Conservation (phyloP, 2,113 vertebrate genomes). For the Melanostigma gelatinosum region DNA sequence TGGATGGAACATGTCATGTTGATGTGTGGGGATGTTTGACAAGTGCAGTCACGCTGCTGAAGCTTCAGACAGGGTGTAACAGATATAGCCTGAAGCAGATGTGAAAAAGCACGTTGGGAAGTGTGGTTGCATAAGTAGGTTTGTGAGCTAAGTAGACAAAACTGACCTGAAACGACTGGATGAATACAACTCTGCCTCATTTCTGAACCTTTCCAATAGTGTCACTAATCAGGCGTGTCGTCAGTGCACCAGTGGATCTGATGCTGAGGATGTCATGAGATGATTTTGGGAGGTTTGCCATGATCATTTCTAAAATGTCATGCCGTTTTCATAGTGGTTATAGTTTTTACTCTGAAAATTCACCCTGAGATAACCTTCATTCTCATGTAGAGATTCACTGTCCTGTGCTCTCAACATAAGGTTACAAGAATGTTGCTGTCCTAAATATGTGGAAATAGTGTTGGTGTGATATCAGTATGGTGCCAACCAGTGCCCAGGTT, state of each 20-base stretch:
- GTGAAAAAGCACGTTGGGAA: constrained; percentile 9
- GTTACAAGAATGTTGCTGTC: not conserved
- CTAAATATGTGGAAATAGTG: not conserved
- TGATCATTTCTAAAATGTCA: not conserved
- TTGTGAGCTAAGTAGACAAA: constrained; percentile 33
- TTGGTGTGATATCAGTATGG: not conserved
- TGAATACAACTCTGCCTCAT: not conserved
- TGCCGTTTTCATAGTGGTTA: not conserved
- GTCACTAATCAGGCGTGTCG: not conserved
- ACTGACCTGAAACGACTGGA: constrained; percentile 22
- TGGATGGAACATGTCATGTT: constrained; percentile 55
- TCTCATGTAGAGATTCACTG: not conserved
- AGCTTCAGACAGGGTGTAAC: constrained; percentile 59
- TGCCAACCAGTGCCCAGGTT: not conserved
- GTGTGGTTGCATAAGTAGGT: constrained; percentile 46
- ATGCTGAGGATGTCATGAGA: not conserved
- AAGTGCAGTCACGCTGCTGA: constrained; percentile 55
- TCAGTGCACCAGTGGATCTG: not conserved
- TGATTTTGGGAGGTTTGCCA: not conserved
- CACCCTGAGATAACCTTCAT: not conserved
- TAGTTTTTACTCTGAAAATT: not conserved
- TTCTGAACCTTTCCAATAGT: not conserved
- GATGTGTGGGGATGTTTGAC: constrained; percentile 69
- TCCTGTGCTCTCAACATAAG: not conserved
- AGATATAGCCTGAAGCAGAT: constrained; percentile 47